Evolutionary conservation across 1,140 invertebrate genomes (phyloP), one percentile per base, ranked within the genome.

Genomic region (Aphaenogaster ashmeadi): DNA sequence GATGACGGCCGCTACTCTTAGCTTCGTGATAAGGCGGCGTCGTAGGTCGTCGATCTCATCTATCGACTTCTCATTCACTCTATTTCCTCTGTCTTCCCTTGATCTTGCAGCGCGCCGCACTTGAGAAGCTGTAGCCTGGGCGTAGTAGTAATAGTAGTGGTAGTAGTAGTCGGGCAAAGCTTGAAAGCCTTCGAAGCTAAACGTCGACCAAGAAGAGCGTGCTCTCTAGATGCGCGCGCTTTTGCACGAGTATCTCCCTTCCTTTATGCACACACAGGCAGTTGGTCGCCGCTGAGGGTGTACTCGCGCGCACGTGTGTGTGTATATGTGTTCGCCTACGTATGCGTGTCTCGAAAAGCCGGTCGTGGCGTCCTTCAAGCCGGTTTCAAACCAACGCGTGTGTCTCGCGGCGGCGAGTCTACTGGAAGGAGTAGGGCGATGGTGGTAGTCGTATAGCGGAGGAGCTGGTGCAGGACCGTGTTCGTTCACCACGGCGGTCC

Each of bases 101-200:
- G 66, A 81, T 90, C 89, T 89, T 87, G 50, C 78, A 71, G 69
- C 88, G 50, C 56, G 69, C 71, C 64, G 81, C 38, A 77, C 75
- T 87, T 71, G 84, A 54, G 27, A 52, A 75, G 81, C 54, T 81
- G 66, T 56, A 72, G 50, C 58, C 38, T 52, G 64, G 47, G 77
- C 66, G 66, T 54, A 78, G 81, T 81, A 72, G 87, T 74, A 27
- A n/a, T 62, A n/a, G 56, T 71, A 50, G 33, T 75, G 67, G 83
- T 60, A 44, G 58, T 79, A 58, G 78, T 89, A 87, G 54, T 80
- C 66, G 84, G 54, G 84, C 88, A 91, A 92, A 93, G 89, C 89
- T 89, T 90, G 87, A 84, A 93, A 91, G 89, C 91, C 88, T 81
- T 89, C 74, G 87, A 91, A 93, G 89, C 89, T 91, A 77, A 91